A percentile compares a stretch with the other conserved stretches of the same genome.
Conservation (phyloP, 1,140 invertebrate genomes). For the Melanaphis sacchari region DNA sequence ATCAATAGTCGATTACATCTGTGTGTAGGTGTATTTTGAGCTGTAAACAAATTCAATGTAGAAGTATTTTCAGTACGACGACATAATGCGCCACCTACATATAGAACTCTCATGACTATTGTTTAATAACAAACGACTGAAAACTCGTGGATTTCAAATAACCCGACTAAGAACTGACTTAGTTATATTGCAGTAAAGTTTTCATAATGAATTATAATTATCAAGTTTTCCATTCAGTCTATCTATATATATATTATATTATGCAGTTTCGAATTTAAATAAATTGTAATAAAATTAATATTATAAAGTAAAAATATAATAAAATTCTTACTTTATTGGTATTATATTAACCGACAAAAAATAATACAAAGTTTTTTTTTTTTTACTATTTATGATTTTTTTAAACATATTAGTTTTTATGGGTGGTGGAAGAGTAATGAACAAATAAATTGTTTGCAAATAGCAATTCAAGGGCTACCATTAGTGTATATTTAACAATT, state of each 20-base stretch:
- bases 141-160: neutral
- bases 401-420: neutral
- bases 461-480: neutral
- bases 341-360: neutral
- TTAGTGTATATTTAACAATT: neutral
- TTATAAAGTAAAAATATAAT: neutral
- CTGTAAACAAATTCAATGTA: neutral
- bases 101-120: neutral
- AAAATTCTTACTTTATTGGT: neutral
- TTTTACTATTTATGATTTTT: neutral
- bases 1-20: neutral
- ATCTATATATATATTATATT: neutral
- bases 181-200: neutral
- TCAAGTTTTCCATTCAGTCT: neutral
- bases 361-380: neutral
- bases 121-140: neutral
- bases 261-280: neutral
- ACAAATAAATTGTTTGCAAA: neutral
- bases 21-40: neutral
- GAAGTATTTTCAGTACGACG: neutral
- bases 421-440: neutral
- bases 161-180: neutral
- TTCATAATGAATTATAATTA: neutral
- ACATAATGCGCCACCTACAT: neutral
- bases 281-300: neutral